Base-by-base conservation (phyloP, 2,797 vertebrate genomes). In the Acomys russatus region DNA sequence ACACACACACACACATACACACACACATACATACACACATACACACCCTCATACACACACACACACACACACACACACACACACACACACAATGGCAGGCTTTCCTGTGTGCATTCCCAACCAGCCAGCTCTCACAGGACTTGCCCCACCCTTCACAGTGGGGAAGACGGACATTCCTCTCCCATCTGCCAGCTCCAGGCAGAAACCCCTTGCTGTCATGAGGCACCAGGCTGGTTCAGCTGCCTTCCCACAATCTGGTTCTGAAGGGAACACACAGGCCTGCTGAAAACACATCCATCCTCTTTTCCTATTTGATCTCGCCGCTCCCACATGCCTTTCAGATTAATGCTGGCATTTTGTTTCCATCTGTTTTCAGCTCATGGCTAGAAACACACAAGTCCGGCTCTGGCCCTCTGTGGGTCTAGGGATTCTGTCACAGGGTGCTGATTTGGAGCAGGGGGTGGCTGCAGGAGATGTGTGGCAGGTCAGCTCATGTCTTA, bases 301-400 rank as follows among this genome's bases (percentile, higher is more conserved):
- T 97, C 96, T 91, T 82, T 96, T 97, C 97, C 82, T 96, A 98
- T 98, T 98, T 98, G 98, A 98, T 98, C 98, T 98, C 96, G 94
- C 44, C 44, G 44, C 92, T 91, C 94, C 89, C 96, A 98, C 98
- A 98, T 98, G 97, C 98, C 98, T 98, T 98, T 98, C 71, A 12
- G 96, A 98, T 98, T 98, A 98, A 97, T 96, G 92, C 91, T 97
- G 97, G 97, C 96, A 97, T 98, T 98, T 97, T 97, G 96, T 97
- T 97, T 97, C 98, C 98, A 98, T 98, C 98, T 99, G 98, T 98
- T 98, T 98, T 98, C 97, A 98, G 96, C 96, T 98, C 98, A 97
- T 98, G 97, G 98, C 98, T 98, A 98, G 97, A 98, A 98, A 98
- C 71, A 0, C 97, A 96, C 92, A 96, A 97, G 97, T 97, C 97